Evolutionary conservation across 2,888 invertebrate species (phyloP), one percentile per base, ranked within the genome.

Genomic region (Phengaris alcon): DNA sequence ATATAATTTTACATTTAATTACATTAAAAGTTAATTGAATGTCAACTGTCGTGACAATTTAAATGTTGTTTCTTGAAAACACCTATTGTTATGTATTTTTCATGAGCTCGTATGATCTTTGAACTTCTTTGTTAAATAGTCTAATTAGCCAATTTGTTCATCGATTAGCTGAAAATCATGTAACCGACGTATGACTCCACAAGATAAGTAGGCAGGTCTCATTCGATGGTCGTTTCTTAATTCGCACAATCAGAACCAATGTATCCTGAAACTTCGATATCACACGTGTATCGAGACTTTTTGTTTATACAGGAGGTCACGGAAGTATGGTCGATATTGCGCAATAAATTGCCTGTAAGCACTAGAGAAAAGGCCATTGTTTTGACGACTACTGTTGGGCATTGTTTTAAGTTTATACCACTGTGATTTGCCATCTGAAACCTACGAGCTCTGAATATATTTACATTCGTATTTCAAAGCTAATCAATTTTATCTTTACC

Each of bases 311-410:
- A 76, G 81, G 80, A 82, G 89, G 81, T 86, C 87, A 80, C 55
- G 51, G 57, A 75, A 79, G 76, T 79, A 78, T 86, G 88, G 88
- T 79, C 80, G 79, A 9, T 79, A 81, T 83, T 82, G 80, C 81
- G 83, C 81, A 84, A 85, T 84, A 84, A 85, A 86, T 88, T 89
- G 88, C 87, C 87, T 88, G 85, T 86, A 86, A 85, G 83, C 86
- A 86, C 88, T 87, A 87, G 88, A 85, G 87, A 84, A 85, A 86
- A 86, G 84, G 82, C 85, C 82, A 88, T 90, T 90, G 90, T 90
- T 90, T 86, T 82, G 84, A 83, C 82, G 85, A 84, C 80, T 78
- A 83, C 82, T 85, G 83, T 87, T 84, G 87, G 87, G 86, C 81
- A 77, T 75, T 74, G 75, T 77, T 75, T 75, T 74, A 57, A 68